Conservation (phyloP, 1,140 invertebrate species). For the Phocides pigmalion region DNA sequence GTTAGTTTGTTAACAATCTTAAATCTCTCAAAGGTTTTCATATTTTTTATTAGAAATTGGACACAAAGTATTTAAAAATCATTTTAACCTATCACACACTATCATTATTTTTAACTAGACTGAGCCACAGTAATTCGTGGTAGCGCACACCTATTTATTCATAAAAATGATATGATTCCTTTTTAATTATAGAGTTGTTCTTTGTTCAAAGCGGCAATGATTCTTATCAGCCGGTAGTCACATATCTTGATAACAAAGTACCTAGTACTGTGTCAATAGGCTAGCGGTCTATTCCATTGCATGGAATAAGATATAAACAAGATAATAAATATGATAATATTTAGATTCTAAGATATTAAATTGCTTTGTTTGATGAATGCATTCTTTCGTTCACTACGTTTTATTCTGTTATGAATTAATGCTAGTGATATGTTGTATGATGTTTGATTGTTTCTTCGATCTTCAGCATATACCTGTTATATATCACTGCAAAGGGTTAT, state of each 20-base stretch:
- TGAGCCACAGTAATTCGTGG: no score
- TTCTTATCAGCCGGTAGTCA: conserved; percentile 44
- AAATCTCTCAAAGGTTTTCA: no score
- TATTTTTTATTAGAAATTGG: no score
- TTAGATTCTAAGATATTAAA: conserved; percentile 27
- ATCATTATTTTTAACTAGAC: no score
- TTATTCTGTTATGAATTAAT: not conserved
- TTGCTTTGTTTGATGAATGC: conserved; percentile 39
- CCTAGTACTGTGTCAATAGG: conserved; percentile 49
- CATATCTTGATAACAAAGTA: conserved; percentile 44
- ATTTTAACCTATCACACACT: no score
- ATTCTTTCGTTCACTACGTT: conserved; percentile 38
- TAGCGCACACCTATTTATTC: no score
- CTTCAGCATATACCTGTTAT: no score
- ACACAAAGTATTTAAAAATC: no score
- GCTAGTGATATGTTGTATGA: not conserved
- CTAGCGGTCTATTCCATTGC: conserved; percentile 45
- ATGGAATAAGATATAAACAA: conserved; percentile 44
- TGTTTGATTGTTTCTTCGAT: not conserved
- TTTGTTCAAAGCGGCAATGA: conserved; percentile 34
- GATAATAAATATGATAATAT: conserved; percentile 39
- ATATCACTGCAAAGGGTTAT: no score
- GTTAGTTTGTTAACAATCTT: no score
- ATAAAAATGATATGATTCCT: not conserved
- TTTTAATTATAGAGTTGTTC: conserved; percentile 18